Evolutionary conservation across 2,888 invertebrate genomes (phyloP), one percentile per base, ranked within the genome.

Genomic region (Prosapia bicincta): DNA sequence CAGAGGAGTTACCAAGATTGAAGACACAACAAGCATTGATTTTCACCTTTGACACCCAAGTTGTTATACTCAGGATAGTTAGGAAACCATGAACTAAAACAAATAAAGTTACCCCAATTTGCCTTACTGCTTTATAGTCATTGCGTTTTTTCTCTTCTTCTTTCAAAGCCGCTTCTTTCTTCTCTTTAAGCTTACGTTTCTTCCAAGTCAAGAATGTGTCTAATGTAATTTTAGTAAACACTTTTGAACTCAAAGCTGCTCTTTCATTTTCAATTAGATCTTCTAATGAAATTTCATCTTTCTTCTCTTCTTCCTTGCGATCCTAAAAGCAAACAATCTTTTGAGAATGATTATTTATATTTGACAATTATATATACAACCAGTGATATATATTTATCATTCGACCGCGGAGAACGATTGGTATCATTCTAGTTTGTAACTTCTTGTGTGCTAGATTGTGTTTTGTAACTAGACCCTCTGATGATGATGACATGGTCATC

Each of bases 141-240:
- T 86, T 92, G 82, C 96, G 92, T 82, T 95, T 95, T 83, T 96
- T 96, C 81, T 98, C 97, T 82, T 96, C 95, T 0, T 94, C 95
- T 80, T 93, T 92, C 24, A 88, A 88, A 65, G 90, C 86, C 38
- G 90, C 89, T 30, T 90, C 90, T 84, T 90, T 88, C 85, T 92
- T 94, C 83, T 96, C 96, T 85, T 91, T 91, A 81, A 99, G 90
- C 88, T 99, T 99, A 83, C 96, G 91, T 85, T 98, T 97, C 85
- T 99, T 99, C 99, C 99, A 99, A 9, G 95, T 94, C 74, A 98
- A 87, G 87, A 99, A 99, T 0, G 96, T 93, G 85, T 98, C 98
- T 67, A 99, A 85, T 0, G 98, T 99, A 13, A 99, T 95, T 85
- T 93, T 97, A 0, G 99, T 99, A 85, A 81, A 81, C 69, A 83